A percentile compares a stretch with the other conserved stretches of the same genome.
Evolutionary conservation across 64 coral and sea anemone genomes (phyloP).

Genomic region (Cladopsammia gracilis): DNA sequence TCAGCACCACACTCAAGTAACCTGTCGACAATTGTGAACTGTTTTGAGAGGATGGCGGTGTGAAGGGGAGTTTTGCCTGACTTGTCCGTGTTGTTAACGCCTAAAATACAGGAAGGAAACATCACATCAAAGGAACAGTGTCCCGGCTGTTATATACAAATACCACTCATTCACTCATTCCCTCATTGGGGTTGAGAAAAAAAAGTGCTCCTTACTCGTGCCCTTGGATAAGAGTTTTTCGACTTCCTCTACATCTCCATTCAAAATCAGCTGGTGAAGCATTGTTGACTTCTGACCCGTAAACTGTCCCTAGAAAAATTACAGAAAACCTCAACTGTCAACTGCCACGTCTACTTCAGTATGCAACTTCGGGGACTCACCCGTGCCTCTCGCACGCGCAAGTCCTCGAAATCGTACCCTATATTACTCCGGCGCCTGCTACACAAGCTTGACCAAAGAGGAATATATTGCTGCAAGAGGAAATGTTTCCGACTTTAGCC

Average conservation of each 20-base stretch:
- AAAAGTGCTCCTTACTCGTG: background rate
- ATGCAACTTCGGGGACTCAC: no score
- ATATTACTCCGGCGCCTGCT: no score
- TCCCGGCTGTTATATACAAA: no score
- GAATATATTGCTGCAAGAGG: no score
- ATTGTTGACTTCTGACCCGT: slow-evolving; percentile 12
- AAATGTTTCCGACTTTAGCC: no score
- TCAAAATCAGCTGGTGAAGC: slow-evolving; percentile 32
- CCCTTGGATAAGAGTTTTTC: slow-evolving; percentile 13
- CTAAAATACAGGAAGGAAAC: background rate
- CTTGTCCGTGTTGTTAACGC: slow-evolving; percentile 9
- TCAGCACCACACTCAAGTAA: slow-evolving; percentile 20
- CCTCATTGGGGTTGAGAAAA: no score
- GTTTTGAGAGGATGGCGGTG: slow-evolving; percentile 46
- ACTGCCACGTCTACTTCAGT: background rate
- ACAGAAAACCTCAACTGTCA: background rate
- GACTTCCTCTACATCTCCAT: slow-evolving; percentile 29
- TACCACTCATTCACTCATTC: no score
- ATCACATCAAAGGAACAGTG: background rate
- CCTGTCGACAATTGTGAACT: slow-evolving; percentile 19
- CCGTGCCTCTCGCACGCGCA: no score
- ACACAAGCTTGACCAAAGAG: no score
- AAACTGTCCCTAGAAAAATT: background rate
- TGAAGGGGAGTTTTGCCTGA: slow-evolving; percentile 51
- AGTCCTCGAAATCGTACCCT: no score